Evolutionary conservation across 1,140 invertebrate genomes (phyloP).

Genomic region (Scylla paramamosain): DNA sequence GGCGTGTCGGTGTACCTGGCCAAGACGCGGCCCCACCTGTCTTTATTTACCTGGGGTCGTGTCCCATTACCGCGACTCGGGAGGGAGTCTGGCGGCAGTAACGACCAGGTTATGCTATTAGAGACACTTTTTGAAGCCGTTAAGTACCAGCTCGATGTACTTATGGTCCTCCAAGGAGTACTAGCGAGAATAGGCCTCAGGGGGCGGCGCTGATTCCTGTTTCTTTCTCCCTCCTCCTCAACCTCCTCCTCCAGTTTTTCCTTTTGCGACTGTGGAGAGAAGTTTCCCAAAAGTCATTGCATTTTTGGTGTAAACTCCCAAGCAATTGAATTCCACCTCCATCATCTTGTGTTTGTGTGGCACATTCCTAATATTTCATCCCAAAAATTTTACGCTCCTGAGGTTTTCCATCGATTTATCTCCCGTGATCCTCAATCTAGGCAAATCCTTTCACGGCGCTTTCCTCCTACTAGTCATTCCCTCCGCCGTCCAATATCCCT

Average conservation of each 20-base stretch:
- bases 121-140: neutral
- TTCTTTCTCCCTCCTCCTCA: neutral
- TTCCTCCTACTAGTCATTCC: neutral
- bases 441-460: no score
- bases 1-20: neutral
- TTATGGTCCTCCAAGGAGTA: neutral
- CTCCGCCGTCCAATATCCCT: neutral
- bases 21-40: neutral
- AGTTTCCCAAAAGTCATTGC: neutral
- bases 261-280: neutral
- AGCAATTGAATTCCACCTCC: no score
- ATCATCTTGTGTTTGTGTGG: neutral
- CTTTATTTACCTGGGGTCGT: neutral
- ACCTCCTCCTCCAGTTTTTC: neutral
- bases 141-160: neutral
- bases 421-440: neutral
- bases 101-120: constrained; percentile 13
- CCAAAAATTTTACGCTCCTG: neutral
- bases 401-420: neutral
- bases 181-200: neutral
- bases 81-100: neutral
- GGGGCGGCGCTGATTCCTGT: neutral
- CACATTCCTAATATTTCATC: neutral
- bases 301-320: neutral
- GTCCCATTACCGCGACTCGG: neutral